These are phyloP conservation scores for Zaprionus tsacasi DNA, from an alignment of 1,140 invertebrate genomes.

Conservation along the genomic window DNA sequence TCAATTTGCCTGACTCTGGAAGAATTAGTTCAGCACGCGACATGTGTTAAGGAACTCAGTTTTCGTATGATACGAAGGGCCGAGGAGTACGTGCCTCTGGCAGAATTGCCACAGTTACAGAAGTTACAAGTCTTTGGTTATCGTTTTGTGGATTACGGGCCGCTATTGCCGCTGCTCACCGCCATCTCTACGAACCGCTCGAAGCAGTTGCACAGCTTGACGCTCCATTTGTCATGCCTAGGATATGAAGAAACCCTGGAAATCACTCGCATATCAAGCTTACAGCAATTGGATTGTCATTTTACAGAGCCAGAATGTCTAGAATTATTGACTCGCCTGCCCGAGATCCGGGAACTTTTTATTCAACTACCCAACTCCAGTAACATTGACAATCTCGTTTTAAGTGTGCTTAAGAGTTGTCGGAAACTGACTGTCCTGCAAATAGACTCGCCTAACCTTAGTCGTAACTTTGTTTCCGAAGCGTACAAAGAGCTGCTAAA, in stretches of 20 bases:
- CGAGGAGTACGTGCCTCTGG: constrained; percentile 19
- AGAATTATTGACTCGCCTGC: constrained; percentile 1
- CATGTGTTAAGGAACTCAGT: constrained; percentile 12
- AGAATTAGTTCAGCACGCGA: constrained; percentile 16
- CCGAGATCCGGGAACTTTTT: neutral
- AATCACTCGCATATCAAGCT: constrained; percentile 12
- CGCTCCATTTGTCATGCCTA: neutral
- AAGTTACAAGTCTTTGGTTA: constrained; percentile 18
- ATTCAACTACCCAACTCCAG: neutral
- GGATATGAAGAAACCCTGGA: constrained; percentile 13
- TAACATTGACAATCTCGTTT: constrained; percentile 9
- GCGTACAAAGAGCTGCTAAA: neutral
- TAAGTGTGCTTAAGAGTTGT: constrained; percentile 10
- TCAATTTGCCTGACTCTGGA: constrained; percentile 2
- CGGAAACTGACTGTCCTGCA: constrained; percentile 8
- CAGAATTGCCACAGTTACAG: constrained; percentile 3
- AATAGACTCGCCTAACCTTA: constrained; percentile 12
- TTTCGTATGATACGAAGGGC: constrained; percentile 16
- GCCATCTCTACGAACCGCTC: constrained; percentile 10
- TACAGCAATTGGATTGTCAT: constrained; percentile 11
- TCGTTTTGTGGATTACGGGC: neutral
- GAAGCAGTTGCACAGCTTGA: constrained; percentile 6
- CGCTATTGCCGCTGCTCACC: constrained; percentile 13
- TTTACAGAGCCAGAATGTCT: constrained; percentile 12
- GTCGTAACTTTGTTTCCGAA: neutral